Percentiles rank a stretch among this genome's conserved stretches.
Conservation (phyloP, 2,888 invertebrate species). For the Lamellibrachia columna region DNA sequence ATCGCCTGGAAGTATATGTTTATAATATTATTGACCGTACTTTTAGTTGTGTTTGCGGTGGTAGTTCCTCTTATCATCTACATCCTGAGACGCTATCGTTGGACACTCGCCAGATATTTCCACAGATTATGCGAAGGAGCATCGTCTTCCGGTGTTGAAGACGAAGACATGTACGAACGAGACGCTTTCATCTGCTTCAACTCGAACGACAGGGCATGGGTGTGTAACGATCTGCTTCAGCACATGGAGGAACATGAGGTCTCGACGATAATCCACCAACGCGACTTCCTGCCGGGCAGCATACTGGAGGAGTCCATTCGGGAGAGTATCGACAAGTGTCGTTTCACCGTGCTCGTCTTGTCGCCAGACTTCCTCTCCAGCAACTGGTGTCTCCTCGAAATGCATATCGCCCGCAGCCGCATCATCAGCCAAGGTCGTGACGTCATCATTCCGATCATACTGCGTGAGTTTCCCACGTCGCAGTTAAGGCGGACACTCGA, state of each 20-base stretch:
- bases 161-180: slow-evolving; percentile 65
- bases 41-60: too few relatives aligned
- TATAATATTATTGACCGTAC: too few relatives aligned
- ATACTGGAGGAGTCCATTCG: slow-evolving; percentile 78
- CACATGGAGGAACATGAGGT: slow-evolving; percentile 69
- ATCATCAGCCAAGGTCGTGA: slow-evolving; percentile 64
- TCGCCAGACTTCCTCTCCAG: slow-evolving; percentile 70
- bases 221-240: slow-evolving; percentile 59
- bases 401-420: slow-evolving; percentile 48
- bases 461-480: slow-evolving; percentile 74
- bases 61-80: too few relatives aligned
- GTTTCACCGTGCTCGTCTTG: slow-evolving; percentile 70
- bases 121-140: too few relatives aligned
- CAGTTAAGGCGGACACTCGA: slow-evolving; percentile 72
- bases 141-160: too few relatives aligned
- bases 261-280: slow-evolving; percentile 75
- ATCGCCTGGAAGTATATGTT: too few relatives aligned
- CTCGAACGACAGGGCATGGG: slow-evolving; percentile 74
- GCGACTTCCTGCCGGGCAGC: slow-evolving; percentile 78
- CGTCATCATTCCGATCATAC: slow-evolving; percentile 73
- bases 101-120: too few relatives aligned
- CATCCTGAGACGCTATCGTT: too few relatives aligned
- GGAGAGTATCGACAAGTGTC: slow-evolving; percentile 75
- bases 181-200: slow-evolving; percentile 79
- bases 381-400: slow-evolving; percentile 80